Conservation (phyloP, 2,888 invertebrate species). For the Sminthurides aquaticus region DNA sequence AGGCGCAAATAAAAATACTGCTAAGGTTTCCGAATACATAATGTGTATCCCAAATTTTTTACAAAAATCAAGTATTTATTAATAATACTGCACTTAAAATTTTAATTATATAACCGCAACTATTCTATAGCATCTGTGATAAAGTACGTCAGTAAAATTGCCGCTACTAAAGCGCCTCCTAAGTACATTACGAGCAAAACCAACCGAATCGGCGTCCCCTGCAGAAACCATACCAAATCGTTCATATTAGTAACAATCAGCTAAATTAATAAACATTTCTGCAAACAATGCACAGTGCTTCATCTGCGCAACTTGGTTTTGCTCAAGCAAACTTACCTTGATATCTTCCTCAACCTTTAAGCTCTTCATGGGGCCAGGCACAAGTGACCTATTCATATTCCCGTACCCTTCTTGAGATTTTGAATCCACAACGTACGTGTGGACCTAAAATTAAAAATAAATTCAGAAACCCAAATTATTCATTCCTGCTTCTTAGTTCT, state of each 20-base stretch:
- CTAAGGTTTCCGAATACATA: no score
- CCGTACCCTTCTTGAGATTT: constrained; percentile 35
- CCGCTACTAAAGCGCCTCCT: constrained; percentile 56
- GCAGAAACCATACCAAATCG: constrained; percentile 50
- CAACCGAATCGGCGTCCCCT: constrained; percentile 72
- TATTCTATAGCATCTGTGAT: constrained; percentile 3
- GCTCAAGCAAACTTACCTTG: not conserved
- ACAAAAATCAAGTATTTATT: no score
- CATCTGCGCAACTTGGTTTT: no score
- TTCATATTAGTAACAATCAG: no score
- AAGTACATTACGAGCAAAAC: constrained; percentile 68
- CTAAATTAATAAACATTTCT: no score
- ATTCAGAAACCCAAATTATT: no score
- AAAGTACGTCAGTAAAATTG: not conserved
- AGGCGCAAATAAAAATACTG: no score
- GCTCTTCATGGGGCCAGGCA: not conserved
- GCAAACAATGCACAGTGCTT: no score
- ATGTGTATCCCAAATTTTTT: no score
- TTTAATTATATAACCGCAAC: no score
- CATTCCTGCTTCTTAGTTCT: no score
- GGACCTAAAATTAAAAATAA: constrained; percentile 28
- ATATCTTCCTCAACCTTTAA: constrained; percentile 8
- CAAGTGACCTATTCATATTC: constrained; percentile 15
- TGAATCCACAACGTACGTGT: constrained; percentile 37
- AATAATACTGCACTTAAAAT: no score